Evolutionary conservation across 2,797 vertebrate species (phyloP), one percentile per base, ranked within the genome.

Genomic region (Heteromormyrus szaboi): DNA sequence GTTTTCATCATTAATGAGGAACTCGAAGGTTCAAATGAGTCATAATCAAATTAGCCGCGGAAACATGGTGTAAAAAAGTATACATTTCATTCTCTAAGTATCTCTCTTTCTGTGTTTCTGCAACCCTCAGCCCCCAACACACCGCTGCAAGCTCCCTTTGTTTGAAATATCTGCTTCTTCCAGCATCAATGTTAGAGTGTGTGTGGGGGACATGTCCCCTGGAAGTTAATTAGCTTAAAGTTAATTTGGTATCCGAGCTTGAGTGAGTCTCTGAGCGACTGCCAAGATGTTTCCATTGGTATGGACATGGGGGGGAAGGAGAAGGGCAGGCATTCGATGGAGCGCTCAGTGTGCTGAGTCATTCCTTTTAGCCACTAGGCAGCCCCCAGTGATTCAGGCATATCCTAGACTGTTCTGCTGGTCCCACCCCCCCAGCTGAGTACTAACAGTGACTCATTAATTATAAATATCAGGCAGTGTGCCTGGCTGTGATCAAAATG

Each of bases 321-420:
- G 54, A 84, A 1, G 68, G 29, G 7, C 90, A 91, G 91, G 91
- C 92, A 90, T 93, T 92, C 94, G 94, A 95, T 95, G 93, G 93
- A 94, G 92, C 93, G 91, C 93, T 91, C 93, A 93, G 95, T 93
- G 92, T 94, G 94, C 94, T 93, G 94, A 95, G 91, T 95, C 95
- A 95, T 94, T 94, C 93, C 92, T 90, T 92, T 91, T 91, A 94
- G 93, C 94, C 91, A 94, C 95, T 94, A 95, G 93, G 91, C 90
- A 56, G 93, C 93, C 59, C 91, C 93, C 93, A 93, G 93, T 94
- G 94, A 95, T 94, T 95, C 94, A 94, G 93, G 95, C 91, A 94
- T 93, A 92, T 91, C 93, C 93, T 94, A 93, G 94, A 92, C 93
- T 93, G 90, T 92, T 91, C 93, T 92, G 89, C 92, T 90, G 89